A percentile compares a stretch with the other conserved stretches of the same genome.
These are phyloP conservation scores for Ia io DNA, from an alignment of 2,113 vertebrate species.

Conservation along the genomic window DNA sequence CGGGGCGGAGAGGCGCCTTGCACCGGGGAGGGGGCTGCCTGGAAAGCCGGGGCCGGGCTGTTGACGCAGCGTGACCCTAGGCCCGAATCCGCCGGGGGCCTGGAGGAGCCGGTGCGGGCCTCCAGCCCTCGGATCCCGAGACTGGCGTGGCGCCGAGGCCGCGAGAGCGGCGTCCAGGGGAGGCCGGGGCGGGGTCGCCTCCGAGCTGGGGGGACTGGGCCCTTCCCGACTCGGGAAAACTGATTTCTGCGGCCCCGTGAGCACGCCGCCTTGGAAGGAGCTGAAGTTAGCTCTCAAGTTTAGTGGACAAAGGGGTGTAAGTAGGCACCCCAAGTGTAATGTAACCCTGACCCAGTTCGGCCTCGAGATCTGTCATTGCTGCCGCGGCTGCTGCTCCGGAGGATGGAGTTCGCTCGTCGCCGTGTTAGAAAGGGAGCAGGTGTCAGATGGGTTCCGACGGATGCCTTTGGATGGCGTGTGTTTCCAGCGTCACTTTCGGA, in stretches of 20 bases:
- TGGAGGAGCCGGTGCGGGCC: not conserved
- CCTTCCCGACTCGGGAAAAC: not conserved
- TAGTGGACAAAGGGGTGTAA: conserved; percentile 47
- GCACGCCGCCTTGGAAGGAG: not conserved
- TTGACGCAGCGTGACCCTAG: not conserved
- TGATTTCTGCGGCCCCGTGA: not conserved
- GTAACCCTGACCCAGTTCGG: conserved; percentile 33
- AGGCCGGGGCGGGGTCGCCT: not conserved
- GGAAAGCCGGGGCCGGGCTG: not conserved
- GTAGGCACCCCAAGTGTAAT: not conserved
- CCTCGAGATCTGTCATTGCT: not conserved
- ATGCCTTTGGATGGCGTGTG: not conserved
- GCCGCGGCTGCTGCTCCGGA: not conserved
- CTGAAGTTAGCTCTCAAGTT: conserved; percentile 56
- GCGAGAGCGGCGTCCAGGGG: not conserved
- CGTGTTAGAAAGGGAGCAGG: not conserved
- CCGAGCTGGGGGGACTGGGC: not conserved
- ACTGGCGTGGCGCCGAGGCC: not conserved
- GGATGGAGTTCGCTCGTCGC: not conserved
- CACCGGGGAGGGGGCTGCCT: not conserved
- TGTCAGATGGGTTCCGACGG: conserved; percentile 13
- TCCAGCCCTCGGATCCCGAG: not conserved
- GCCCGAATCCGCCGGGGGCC: not conserved
- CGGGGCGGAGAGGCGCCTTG: not conserved
- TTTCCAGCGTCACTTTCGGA: not conserved